Evolutionary conservation across 2,113 vertebrate species (phyloP).

Genomic region (Psammodynastes pulverulentus): DNA sequence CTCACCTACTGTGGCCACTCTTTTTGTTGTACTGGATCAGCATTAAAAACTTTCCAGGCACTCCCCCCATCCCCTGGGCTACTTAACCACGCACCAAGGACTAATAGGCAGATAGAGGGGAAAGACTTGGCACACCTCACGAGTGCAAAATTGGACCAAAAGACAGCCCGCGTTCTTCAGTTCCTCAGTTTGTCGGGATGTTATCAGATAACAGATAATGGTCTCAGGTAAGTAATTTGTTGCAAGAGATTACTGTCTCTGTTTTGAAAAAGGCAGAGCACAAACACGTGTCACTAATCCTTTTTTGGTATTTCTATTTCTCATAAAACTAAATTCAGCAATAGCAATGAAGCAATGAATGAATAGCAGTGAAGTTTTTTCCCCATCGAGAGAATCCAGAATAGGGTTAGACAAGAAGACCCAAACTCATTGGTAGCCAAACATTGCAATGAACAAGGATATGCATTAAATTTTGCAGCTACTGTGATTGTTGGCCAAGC

Average conservation of each 20-base stretch:
- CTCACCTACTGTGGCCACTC: slow-evolving; percentile 86
- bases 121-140: slow-evolving; percentile 69
- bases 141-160: slow-evolving; percentile 73
- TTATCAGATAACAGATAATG: slow-evolving; percentile 91
- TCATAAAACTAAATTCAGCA: background rate
- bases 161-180: slow-evolving; percentile 77
- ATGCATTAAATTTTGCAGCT: background rate
- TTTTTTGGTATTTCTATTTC: background rate
- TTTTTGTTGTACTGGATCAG: slow-evolving; percentile 79
- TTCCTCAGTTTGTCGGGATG: slow-evolving; percentile 98
- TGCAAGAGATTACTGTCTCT: background rate
- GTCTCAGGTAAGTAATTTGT: slow-evolving; percentile 81
- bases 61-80: slow-evolving; percentile 71
- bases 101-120: slow-evolving; percentile 78
- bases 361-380: background rate
- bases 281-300: background rate
- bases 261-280: background rate
- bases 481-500: background rate
- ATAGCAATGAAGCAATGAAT: background rate
- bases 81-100: slow-evolving; percentile 75
- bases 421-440: background rate
- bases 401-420: background rate
- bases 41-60: slow-evolving; percentile 82
- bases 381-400: background rate
- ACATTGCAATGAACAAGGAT: background rate